Conservation (phyloP, 2,888 invertebrate species). For the Eudasyphora cyanicolor region DNA sequence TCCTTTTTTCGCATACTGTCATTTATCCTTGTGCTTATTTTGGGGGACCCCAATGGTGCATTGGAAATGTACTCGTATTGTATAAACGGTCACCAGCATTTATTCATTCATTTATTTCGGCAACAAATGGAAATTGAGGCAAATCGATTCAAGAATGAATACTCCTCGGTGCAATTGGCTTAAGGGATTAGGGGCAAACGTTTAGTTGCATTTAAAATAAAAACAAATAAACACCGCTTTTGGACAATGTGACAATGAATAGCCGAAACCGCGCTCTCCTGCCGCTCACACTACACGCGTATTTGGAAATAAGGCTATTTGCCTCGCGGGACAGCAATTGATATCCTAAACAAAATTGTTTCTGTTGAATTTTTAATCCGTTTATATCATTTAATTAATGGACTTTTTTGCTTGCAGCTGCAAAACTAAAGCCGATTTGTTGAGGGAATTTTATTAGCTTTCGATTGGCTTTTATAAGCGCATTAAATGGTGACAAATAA, state of each 20-base stretch:
- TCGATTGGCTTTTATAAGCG: constrained; percentile 23
- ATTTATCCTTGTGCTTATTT: too few relatives aligned
- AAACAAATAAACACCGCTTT: neutral
- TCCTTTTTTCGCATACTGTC: too few relatives aligned
- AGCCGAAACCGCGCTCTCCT: neutral
- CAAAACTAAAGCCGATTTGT: constrained; percentile 10
- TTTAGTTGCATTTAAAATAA: neutral
- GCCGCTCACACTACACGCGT: neutral
- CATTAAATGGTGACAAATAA: constrained; percentile 8
- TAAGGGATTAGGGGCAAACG: neutral
- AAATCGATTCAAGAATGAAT: neutral
- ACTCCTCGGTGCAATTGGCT: constrained; percentile 8
- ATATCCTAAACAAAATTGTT: constrained; percentile 27
- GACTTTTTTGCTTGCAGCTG: neutral
- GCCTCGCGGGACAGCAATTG: constrained; percentile 15
- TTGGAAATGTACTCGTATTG: too few relatives aligned
- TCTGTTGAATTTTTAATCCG: constrained; percentile 23
- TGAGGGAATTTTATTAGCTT: neutral
- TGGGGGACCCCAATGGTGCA: too few relatives aligned
- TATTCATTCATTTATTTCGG: too few relatives aligned
- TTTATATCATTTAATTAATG: constrained; percentile 31
- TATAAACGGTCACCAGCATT: too few relatives aligned
- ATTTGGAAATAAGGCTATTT: neutral
- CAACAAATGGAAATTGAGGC: too few relatives aligned
- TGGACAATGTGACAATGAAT: neutral